phyloP scores from a whole-genome alignment of 2,797 vertebrate genomes.

The Bovichtus variegatus region DNA sequence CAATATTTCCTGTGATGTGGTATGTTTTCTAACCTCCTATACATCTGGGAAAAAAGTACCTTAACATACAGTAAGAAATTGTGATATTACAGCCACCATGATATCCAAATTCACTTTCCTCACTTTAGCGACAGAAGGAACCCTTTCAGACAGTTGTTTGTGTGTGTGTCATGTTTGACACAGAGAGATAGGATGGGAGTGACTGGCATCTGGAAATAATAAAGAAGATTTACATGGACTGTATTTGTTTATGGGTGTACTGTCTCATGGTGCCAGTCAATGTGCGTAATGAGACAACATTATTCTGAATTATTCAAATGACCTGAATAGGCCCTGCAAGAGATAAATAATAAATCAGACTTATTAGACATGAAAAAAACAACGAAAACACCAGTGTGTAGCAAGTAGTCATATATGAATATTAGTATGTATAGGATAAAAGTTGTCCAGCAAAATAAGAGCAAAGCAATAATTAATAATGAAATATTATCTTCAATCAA shows the following conservation, averaged over 20 bases:
- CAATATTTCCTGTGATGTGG: neutral
- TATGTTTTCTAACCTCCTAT: neutral
- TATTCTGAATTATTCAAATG: neutral
- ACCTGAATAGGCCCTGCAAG: neutral
- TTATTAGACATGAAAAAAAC: neutral
- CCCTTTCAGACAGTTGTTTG: neutral
- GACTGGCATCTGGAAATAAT: neutral
- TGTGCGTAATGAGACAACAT: neutral
- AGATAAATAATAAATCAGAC: neutral
- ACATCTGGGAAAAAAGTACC: neutral
- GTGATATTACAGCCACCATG: neutral
- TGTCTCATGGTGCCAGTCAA: neutral
- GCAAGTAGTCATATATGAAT: neutral
- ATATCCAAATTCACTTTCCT: too few relatives aligned
- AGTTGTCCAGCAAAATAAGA: neutral
- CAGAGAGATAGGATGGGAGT: too few relatives aligned
- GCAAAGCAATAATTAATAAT: too few relatives aligned
- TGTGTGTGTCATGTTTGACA: too few relatives aligned
- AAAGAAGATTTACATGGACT: neutral
- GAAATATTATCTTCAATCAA: too few relatives aligned
- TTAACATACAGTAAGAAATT: neutral
- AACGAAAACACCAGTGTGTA: neutral
- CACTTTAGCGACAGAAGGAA: neutral
- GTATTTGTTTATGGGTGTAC: neutral
- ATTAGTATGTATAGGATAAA: neutral